Evolutionary conservation across 2,797 vertebrate genomes (phyloP).

Genomic region (Helarctos malayanus): DNA sequence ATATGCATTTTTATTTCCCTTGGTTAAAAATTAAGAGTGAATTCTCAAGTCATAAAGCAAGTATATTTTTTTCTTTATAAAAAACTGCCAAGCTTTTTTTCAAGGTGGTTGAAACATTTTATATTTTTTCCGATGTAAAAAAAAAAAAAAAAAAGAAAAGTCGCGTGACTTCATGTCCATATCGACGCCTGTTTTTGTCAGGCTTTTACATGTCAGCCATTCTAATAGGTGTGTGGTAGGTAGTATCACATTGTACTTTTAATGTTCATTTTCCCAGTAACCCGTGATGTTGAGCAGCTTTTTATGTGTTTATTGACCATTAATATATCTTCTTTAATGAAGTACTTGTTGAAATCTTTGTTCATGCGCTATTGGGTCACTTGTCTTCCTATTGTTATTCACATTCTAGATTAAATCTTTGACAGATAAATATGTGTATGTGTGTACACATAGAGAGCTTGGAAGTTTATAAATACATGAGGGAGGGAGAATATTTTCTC

Average conservation of each 20-base stretch:
- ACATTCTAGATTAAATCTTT: neutral
- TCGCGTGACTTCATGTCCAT: neutral
- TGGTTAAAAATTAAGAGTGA: neutral
- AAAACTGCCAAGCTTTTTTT: neutral
- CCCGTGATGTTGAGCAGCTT: neutral
- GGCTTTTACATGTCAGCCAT: neutral
- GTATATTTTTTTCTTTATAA: neutral
- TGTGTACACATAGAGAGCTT: neutral
- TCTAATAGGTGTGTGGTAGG: neutral
- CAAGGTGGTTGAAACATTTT: neutral
- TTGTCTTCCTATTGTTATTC: neutral
- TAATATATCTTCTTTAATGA: neutral
- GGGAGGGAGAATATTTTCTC: neutral
- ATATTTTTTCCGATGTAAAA: neutral
- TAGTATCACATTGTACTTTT: neutral
- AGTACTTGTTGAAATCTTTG: neutral
- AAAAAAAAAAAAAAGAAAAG: neutral
- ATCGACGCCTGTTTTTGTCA: neutral
- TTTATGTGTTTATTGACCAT: neutral
- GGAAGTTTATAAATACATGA: neutral
- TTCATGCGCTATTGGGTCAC: neutral
- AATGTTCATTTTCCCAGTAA: neutral
- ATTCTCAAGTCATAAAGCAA: neutral
- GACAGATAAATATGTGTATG: neutral
- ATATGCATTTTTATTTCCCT: neutral